Percentiles rank a stretch among this genome's conserved stretches.
Evolutionary conservation across 1,140 invertebrate genomes (phyloP).

Genomic region (Prorops nasuta): DNA sequence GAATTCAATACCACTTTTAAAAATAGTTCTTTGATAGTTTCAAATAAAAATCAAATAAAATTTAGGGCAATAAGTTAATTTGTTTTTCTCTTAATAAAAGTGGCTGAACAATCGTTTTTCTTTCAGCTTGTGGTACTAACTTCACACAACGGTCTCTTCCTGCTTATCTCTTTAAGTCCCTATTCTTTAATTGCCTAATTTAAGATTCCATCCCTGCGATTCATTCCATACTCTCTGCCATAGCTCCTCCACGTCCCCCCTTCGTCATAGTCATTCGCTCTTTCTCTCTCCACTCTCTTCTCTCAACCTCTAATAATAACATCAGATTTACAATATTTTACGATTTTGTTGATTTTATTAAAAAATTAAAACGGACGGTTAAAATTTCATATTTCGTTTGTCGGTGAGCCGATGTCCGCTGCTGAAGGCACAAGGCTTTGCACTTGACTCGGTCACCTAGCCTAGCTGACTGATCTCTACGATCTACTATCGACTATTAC

Average conservation of each 20-base stretch:
- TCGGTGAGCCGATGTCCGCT: conserved; percentile 57
- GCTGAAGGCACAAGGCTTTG: conserved; percentile 59
- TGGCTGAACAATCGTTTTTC: too few relatives aligned
- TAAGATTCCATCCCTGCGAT: not conserved
- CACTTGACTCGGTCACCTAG: conserved; percentile 58
- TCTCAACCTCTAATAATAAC: conserved; percentile 12
- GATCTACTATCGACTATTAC: conserved; percentile 34
- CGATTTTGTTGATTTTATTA: conserved; percentile 44
- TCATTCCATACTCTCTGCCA: not conserved
- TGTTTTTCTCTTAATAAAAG: too few relatives aligned
- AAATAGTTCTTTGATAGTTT: too few relatives aligned
- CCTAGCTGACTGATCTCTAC: conserved; percentile 48
- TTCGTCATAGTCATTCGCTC: conserved; percentile 1
- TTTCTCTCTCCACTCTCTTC: too few relatives aligned
- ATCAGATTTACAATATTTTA: conserved; percentile 38
- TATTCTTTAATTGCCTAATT: not conserved
- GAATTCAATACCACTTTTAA: too few relatives aligned
- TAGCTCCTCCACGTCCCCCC: not conserved
- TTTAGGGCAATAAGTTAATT: too few relatives aligned
- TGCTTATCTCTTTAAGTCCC: not conserved
- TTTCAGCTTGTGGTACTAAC: too few relatives aligned
- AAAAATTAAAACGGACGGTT: conserved; percentile 58
- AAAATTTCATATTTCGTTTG: conserved; percentile 50
- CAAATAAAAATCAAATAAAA: too few relatives aligned
- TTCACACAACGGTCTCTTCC: too few relatives aligned